Evolutionary conservation across 2,888 invertebrate genomes (phyloP).

Genomic region (Apantesis nais): DNA sequence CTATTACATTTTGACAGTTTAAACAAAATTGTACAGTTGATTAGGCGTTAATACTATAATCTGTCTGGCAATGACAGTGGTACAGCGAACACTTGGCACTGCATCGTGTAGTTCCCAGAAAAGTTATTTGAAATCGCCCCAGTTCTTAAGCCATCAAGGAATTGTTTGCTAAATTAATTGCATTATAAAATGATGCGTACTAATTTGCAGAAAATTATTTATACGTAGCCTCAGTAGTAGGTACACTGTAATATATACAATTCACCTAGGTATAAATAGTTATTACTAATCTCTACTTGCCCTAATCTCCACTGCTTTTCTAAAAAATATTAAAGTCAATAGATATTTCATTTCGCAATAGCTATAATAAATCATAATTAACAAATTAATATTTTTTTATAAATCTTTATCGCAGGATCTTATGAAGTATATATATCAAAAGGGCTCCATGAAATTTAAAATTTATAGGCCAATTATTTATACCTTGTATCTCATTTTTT

Average conservation of each 20-base stretch:
- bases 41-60: constrained; percentile 63
- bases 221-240: background rate
- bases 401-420: too few relatives aligned
- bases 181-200: constrained; percentile 38
- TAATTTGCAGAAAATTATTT: constrained; percentile 5
- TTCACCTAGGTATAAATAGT: background rate
- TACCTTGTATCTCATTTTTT: too few relatives aligned
- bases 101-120: constrained; percentile 70
- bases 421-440: too few relatives aligned
- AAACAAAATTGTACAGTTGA: constrained; percentile 48
- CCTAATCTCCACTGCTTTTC: too few relatives aligned
- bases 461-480: too few relatives aligned
- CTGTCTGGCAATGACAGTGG: constrained; percentile 80
- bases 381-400: too few relatives aligned
- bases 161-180: constrained; percentile 63
- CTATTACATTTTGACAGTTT: background rate
- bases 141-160: constrained; percentile 67
- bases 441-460: too few relatives aligned
- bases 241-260: background rate
- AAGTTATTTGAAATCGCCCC: constrained; percentile 82
- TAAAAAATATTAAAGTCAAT: too few relatives aligned
- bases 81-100: constrained; percentile 73
- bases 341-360: too few relatives aligned
- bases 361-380: too few relatives aligned
- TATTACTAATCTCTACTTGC: too few relatives aligned